A percentile compares a stretch with the other conserved stretches of the same genome.
These are phyloP conservation scores for Turnix velox DNA, from an alignment of 2,113 vertebrate species.

Conservation along the genomic window DNA sequence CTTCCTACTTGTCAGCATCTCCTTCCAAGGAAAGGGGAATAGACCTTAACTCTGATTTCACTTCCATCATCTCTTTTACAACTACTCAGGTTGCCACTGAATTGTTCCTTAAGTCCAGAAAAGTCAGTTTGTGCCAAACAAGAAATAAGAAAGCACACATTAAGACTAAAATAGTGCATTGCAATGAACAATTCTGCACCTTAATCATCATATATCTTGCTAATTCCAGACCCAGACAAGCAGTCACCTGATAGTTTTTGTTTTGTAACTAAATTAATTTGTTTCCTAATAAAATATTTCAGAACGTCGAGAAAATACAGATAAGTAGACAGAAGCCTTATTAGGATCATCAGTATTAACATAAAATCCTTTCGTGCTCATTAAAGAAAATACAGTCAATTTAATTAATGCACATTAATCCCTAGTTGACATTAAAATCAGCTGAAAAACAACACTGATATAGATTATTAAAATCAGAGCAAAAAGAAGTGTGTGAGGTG, in stretches of 20 bases:
- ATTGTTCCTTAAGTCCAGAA: neutral
- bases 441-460: conserved; percentile 79
- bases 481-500: conserved; percentile 42
- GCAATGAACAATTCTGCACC: neutral
- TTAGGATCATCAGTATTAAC: conserved; percentile 91
- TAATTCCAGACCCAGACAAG: conserved; percentile 32
- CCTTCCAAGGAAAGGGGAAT: neutral
- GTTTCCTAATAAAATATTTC: conserved; percentile 84
- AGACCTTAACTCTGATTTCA: neutral
- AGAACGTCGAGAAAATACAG: conserved; percentile 84
- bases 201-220: neutral
- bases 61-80: neutral
- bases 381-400: conserved; percentile 94
- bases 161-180: neutral
- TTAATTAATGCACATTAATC: conserved; percentile 99
- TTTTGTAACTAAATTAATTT: conserved; percentile 74
- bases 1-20: neutral
- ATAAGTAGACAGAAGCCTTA: conserved; percentile 86
- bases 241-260: conserved; percentile 45
- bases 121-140: neutral
- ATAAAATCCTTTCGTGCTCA: conserved; percentile 93
- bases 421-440: conserved; percentile 90
- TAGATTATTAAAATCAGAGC: conserved; percentile 75
- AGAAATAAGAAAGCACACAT: neutral
- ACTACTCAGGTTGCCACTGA: neutral